phyloP scores from a whole-genome alignment of 2,797 vertebrate genomes.

The Lerista edwardsae region DNA sequence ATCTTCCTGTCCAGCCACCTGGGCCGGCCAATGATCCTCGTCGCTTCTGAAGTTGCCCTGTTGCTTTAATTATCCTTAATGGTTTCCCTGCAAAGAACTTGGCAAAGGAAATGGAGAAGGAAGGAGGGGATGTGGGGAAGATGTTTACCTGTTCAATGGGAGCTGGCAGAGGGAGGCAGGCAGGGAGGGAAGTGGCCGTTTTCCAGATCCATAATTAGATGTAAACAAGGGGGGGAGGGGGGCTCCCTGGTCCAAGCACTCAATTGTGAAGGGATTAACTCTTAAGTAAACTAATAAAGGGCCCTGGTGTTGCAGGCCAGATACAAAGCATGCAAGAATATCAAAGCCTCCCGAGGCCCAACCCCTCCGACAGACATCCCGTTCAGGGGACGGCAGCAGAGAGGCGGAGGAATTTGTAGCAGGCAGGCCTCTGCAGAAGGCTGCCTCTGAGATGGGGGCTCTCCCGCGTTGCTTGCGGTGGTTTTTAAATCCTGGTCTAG shows the following conservation, averaged over 20 bases:
- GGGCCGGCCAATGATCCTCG: conserved; percentile 17
- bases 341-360: conserved; percentile 15
- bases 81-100: conserved; percentile 31
- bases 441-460: not conserved
- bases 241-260: conserved; percentile 66
- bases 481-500: not conserved
- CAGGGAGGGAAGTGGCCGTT: conserved; percentile 76
- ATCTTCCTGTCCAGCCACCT: conserved; percentile 43
- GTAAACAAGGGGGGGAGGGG: conserved; percentile 79
- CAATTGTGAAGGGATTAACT: conserved; percentile 81
- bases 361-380: not conserved
- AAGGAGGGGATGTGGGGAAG: not conserved
- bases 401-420: not conserved
- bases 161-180: not conserved
- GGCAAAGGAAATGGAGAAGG: conserved; percentile 25
- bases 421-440: not conserved
- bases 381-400: conserved; percentile 24
- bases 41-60: conserved; percentile 47
- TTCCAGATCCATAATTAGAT: conserved; percentile 78
- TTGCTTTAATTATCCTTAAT: conserved; percentile 60
- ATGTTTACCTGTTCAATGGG: conserved; percentile 67
- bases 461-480: not conserved
- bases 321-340: conserved; percentile 39
- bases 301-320: conserved; percentile 58
- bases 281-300: conserved; percentile 78